Base-by-base conservation (phyloP, 2,888 invertebrate genomes). In the Mimachlamys varia region DNA sequence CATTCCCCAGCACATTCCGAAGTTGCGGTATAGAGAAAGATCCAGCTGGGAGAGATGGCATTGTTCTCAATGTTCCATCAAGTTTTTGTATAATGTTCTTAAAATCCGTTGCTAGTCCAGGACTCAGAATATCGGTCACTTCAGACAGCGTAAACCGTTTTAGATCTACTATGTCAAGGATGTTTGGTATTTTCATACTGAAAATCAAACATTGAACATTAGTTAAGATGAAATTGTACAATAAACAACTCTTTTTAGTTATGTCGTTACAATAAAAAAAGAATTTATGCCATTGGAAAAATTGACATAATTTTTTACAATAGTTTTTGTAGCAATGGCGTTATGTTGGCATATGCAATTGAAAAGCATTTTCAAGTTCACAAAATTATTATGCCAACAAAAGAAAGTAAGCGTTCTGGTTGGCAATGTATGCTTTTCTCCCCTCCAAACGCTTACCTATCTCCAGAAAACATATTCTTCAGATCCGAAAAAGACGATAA, bases 1-100 rank as follows among this genome's bases (percentile, higher is more conserved):
- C 53, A 53, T 19, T 12, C 3, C 27, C 33, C 33, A 76, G 33
- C 0, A 76, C 76, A 10, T 33, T 33, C 33, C 49, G 15, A 3
- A 89, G 87, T n/a, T 90, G 87, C 17, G 76, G 89, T n/a, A 92
- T 53, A 12, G 44, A 89, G 88, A 76, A 90, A 55, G 15, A 53
- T 87, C n/a, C 89, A 15, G 90, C 89, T 22, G 90, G 88, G 15
- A 87, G 87, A 22, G 87, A 55, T 44, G 44, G 44, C 38, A 50
- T 88, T 33, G 76, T 44, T 44, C 7, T 44, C 44, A 44, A 3
- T 44, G 44, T 44, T 44, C 44, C 44, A 44, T 3, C 44, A 44
- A 44, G 44, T 44, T 44, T 44, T 7, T 44, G n/a, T 19, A 90
- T 76, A 27, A 90, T 88, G 19, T 89, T 89, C 33, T 44, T 90